Percentiles rank a stretch among this genome's conserved stretches.
Conservation (phyloP, 2,113 vertebrate genomes). For the Macrotis lagotis region DNA sequence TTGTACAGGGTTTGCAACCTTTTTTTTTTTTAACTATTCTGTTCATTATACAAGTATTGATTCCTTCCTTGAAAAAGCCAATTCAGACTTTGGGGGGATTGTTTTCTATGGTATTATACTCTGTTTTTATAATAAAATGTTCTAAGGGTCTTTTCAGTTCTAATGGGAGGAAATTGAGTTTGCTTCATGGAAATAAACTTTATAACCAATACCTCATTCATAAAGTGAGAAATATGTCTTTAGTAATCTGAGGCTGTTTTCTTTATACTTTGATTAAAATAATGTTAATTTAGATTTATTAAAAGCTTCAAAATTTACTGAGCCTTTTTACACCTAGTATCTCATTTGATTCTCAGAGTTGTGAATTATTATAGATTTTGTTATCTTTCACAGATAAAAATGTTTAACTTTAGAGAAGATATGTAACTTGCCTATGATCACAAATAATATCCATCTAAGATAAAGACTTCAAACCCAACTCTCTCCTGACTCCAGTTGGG, state of each 20-base stretch:
- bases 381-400: neutral
- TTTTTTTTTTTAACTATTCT: neutral
- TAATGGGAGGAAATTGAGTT: neutral
- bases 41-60: conserved; percentile 8
- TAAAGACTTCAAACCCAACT: neutral
- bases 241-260: neutral
- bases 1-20: neutral
- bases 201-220: neutral
- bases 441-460: neutral
- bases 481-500: neutral
- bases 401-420: neutral
- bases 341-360: neutral
- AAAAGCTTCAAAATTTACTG: neutral
- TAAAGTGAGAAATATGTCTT: neutral
- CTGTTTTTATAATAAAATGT: neutral
- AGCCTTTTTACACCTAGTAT: neutral
- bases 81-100: neutral
- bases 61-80: conserved; percentile 46
- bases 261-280: neutral
- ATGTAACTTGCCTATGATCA: neutral
- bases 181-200: neutral
- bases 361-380: neutral
- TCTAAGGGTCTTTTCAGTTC: neutral
- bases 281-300: neutral
- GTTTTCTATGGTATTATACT: neutral